Evolutionary conservation across 35 echinoderm and acorn worm species (phyloP), one percentile per base, ranked within the genome.

Genomic region (Ophiothrix spiculata): DNA sequence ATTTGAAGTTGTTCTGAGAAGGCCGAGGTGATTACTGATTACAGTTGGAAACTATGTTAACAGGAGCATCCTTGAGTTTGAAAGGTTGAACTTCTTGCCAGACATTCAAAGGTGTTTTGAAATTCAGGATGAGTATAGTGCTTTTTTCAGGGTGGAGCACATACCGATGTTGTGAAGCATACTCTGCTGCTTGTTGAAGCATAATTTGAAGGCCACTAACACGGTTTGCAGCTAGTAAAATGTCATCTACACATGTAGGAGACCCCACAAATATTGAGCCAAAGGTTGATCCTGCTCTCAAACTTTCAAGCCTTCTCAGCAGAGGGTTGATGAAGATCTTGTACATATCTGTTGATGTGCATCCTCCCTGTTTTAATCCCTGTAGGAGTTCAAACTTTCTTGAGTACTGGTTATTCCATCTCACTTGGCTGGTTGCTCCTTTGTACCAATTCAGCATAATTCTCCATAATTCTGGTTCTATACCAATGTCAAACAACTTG

Each of bases 341-440:
- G 60, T 69, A 69, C 60, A 69, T 69, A 69, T 69, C 60, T 12
- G 60, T 25, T 69, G 60, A 69, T 69, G 60, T 69, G 60, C 23
- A 69, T 69, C 60, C 60, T 69, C 60, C 60, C 25, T 69, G 8
- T n/a, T 28, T 15, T 2, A 69, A 25, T 25, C 60, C 60, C 3
- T 69, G 60, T 12, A 69, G 60, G 29, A 69, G 60, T 12, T 69
- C 29, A 69, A 69, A 69, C 23, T 69, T 28, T 12, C 60, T 69
- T 69, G 60, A 25, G 10, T 69, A 69, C 23, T 69, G 60, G 23
- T 25, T 25, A 69, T 69, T 69, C 60, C 60, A 69, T 69, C 60
- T 69, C 3, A 69, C 60, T 69, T 69, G 60, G 23, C 60, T 69
- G 25, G 60, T 15, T 69, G 60, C 60, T 69, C 60, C 60, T 2